A percentile compares a stretch with the other conserved stretches of the same genome.
Evolutionary conservation across 2,888 invertebrate genomes (phyloP).

Genomic region (Synergus gifuensis): DNA sequence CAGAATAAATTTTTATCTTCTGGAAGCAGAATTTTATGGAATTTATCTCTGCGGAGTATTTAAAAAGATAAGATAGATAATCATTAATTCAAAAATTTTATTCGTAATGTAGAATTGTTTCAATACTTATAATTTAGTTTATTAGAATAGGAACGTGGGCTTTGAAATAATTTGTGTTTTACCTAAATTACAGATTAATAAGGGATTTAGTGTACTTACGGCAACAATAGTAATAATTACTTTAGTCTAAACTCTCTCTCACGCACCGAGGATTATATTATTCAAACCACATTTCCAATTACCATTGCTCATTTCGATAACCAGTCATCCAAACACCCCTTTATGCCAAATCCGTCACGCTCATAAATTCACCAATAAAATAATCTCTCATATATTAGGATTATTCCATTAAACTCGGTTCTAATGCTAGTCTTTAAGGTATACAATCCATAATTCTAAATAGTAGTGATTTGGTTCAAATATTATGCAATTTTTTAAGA

Average conservation of each 20-base stretch:
- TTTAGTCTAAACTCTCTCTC: not conserved
- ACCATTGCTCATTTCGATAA: slow-evolving; percentile 31
- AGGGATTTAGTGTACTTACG: not conserved
- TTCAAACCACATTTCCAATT: slow-evolving; percentile 8
- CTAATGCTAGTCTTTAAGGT: slow-evolving; percentile 1
- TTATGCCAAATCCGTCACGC: slow-evolving; percentile 10
- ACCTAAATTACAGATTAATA: not conserved
- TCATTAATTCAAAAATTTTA: too few species aligned
- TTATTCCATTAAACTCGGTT: slow-evolving; percentile 23
- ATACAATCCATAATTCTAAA: slow-evolving; percentile 15
- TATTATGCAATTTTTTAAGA: not conserved
- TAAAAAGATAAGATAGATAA: too few species aligned
- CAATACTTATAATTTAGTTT: too few species aligned
- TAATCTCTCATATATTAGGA: slow-evolving; percentile 16
- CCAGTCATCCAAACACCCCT: slow-evolving; percentile 33
- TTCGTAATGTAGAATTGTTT: too few species aligned
- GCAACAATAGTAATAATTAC: not conserved
- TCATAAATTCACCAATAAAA: slow-evolving; percentile 26
- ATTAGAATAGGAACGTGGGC: not conserved
- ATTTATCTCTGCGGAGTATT: too few species aligned
- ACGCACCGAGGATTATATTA: slow-evolving; percentile 6
- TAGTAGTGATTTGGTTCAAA: not conserved
- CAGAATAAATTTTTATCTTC: not conserved
- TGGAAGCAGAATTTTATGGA: too few species aligned
- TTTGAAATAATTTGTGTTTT: not conserved